A percentile compares a stretch with the other conserved stretches of the same genome.
Evolutionary conservation across 1,140 invertebrate species (phyloP).

Genomic region (Micrasema minimum): DNA sequence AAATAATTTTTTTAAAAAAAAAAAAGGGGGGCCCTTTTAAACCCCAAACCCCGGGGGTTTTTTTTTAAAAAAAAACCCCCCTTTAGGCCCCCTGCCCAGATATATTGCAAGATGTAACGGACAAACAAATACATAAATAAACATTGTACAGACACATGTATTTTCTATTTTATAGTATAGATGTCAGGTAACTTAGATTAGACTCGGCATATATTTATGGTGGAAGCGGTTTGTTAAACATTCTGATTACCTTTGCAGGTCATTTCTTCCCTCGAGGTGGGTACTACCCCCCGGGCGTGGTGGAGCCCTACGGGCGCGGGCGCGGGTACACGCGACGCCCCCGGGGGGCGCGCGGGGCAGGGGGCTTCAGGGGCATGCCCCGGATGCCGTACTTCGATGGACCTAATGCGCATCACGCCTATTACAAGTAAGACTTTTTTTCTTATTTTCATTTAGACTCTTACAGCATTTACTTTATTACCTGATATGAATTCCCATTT

Average conservation of each 20-base stretch:
- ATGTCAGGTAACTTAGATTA: too few relatives aligned
- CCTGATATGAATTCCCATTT: neutral
- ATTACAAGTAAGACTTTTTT: constrained; percentile 58
- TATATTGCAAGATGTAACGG: too few relatives aligned
- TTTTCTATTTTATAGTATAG: too few relatives aligned
- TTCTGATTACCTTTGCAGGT: neutral
- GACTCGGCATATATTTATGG: too few relatives aligned
- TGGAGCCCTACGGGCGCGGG: constrained; percentile 18
- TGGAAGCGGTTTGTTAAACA: too few relatives aligned
- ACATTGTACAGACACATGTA: too few relatives aligned
- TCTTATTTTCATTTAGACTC: neutral
- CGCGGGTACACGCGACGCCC: constrained; percentile 32
- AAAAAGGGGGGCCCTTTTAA: too few relatives aligned
- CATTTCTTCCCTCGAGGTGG: constrained; percentile 42
- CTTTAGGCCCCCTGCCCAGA: too few relatives aligned
- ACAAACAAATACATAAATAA: too few relatives aligned
- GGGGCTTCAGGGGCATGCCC: constrained; percentile 30
- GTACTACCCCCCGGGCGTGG: constrained; percentile 54
- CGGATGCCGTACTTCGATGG: constrained; percentile 62
- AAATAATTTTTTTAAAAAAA: too few relatives aligned
- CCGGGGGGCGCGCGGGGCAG: constrained; percentile 11
- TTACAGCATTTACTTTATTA: neutral
- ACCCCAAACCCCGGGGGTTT: too few relatives aligned
- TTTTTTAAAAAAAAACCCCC: too few relatives aligned
- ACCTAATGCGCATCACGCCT: constrained; percentile 60